Percentiles rank a stretch among this genome's conserved stretches.
Evolutionary conservation across 2,888 invertebrate genomes (phyloP).

Genomic region (Drosophila cognata): DNA sequence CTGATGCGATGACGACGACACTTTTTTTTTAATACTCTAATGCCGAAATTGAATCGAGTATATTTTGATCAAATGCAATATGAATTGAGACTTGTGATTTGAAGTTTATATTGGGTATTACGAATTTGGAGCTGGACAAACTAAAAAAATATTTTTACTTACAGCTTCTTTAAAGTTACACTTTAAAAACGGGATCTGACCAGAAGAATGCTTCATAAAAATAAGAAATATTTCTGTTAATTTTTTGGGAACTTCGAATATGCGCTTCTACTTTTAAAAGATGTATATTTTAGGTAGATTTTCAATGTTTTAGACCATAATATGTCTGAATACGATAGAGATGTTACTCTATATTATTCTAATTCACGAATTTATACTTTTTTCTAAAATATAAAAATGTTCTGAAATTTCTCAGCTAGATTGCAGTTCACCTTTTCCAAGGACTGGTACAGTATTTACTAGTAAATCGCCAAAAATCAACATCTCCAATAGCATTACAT

Average conservation of each 20-base stretch:
- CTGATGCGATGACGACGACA: conserved; percentile 63
- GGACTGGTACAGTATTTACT: not conserved
- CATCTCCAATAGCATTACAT: fast-evolving
- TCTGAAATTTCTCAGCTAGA: not conserved
- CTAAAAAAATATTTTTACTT: not conserved
- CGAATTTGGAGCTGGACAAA: not conserved
- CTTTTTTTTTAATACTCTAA: conserved; percentile 35
- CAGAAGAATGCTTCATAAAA: not conserved
- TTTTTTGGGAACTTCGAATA: not conserved
- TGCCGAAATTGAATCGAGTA: not conserved
- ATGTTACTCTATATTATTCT: too few relatives aligned
- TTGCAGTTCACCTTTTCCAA: not conserved
- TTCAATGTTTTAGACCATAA: too few relatives aligned
- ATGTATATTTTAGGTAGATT: not conserved
- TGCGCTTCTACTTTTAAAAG: not conserved
- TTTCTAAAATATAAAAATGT: not conserved
- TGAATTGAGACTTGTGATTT: not conserved
- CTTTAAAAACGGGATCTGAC: not conserved
- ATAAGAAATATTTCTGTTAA: not conserved
- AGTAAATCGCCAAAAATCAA: not conserved
- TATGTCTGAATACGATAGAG: too few relatives aligned
- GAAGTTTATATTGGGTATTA: too few relatives aligned
- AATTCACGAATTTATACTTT: too few relatives aligned
- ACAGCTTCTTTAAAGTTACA: not conserved
- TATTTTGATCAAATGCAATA: not conserved